A percentile compares a stretch with the other conserved stretches of the same genome.
These are phyloP conservation scores for Opisthocomus hoazin DNA, from an alignment of 2,113 vertebrate genomes.

Conservation along the genomic window DNA sequence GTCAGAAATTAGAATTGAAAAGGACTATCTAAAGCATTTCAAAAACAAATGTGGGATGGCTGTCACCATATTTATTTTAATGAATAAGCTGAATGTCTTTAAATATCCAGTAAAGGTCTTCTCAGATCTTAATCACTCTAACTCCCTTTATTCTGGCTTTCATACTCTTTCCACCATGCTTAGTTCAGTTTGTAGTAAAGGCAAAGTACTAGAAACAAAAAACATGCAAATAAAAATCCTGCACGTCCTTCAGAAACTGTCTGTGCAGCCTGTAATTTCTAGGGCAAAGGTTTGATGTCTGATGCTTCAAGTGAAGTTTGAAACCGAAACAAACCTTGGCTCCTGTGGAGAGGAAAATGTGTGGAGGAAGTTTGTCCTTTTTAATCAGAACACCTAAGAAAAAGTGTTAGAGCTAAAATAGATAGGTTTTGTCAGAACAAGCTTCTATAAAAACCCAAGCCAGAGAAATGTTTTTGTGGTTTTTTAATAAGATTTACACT, in stretches of 20 bases:
- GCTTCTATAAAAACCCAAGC: not conserved
- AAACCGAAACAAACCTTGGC: conserved; percentile 18
- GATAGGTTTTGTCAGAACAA: conserved; percentile 6
- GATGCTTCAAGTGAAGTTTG: conserved; percentile 27
- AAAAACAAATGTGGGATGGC: not conserved
- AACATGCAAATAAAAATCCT: conserved; percentile 42
- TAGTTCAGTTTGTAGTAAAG: not conserved
- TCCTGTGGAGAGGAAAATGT: conserved; percentile 52
- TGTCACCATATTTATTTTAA: not conserved
- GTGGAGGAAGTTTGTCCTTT: conserved; percentile 24
- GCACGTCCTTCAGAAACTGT: not conserved
- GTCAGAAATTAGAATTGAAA: not conserved
- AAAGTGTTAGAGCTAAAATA: conserved; percentile 18
- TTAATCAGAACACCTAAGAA: conserved; percentile 31
- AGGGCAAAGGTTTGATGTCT: conserved; percentile 35
- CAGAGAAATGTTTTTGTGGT: not conserved
- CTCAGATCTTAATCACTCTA: not conserved
- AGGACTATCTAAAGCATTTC: not conserved
- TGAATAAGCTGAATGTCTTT: not conserved
- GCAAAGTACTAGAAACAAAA: not conserved
- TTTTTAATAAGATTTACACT: not conserved
- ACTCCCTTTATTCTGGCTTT: not conserved
- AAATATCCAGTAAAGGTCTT: not conserved
- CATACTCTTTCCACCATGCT: not conserved
- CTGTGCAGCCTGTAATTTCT: conserved; percentile 24